Percentiles rank a stretch among this genome's conserved stretches.
Conservation (phyloP, 2,113 vertebrate genomes). For the Melierax canorus region DNA sequence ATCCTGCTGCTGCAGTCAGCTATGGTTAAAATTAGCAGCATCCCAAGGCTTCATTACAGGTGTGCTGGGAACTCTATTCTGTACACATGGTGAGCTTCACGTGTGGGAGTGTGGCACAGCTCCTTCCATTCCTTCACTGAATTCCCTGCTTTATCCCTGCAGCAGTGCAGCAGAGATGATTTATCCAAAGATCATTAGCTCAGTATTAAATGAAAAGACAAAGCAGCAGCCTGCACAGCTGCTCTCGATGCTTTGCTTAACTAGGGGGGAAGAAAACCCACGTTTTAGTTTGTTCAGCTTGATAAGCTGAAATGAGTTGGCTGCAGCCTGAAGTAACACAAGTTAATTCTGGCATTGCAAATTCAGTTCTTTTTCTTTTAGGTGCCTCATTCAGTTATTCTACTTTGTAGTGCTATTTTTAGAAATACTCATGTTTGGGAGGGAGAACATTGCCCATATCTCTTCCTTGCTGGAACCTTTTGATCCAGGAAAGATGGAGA, state of each 20-base stretch:
- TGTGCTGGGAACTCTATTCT: background rate
- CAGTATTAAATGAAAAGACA: background rate
- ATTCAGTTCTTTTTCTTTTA: background rate
- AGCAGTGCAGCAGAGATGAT: background rate
- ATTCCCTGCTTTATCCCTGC: background rate
- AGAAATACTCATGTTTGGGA: background rate
- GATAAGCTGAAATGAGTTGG: background rate
- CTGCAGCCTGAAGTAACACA: background rate
- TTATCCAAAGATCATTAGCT: background rate
- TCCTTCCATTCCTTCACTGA: background rate
- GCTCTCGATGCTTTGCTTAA: background rate
- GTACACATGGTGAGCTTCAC: rapidly evolving
- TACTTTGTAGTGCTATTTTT: background rate
- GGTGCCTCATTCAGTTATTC: background rate
- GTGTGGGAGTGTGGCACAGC: background rate
- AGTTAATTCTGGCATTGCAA: background rate
- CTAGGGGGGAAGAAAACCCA: background rate
- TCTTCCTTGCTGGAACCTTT: background rate
- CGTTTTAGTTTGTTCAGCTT: background rate
- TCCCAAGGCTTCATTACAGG: background rate
- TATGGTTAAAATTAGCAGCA: background rate
- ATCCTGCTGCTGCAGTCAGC: background rate
- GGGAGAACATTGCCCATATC: background rate
- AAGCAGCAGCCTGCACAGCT: background rate
- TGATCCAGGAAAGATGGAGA: too few relatives aligned